Evolutionary conservation across 2,888 invertebrate species (phyloP), one percentile per base, ranked within the genome.

Genomic region (Troides aeacus): DNA sequence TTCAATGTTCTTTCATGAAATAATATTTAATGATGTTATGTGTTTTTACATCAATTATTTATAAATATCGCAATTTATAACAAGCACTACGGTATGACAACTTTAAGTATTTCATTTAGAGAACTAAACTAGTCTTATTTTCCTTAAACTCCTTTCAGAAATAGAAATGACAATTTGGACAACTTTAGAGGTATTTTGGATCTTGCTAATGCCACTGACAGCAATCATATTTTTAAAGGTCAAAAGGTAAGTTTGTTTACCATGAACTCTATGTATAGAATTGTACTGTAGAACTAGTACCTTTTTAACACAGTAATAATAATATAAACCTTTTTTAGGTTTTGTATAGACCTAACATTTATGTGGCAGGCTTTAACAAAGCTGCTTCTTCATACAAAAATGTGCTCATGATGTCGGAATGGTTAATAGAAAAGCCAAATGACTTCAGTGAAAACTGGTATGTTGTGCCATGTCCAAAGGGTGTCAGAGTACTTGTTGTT

Each of bases 381-480:
- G 78, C 81, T 2, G 77, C 83, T 39, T 72, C 74, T 0, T 74
- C 82, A 46, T 93, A 91, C 72, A 83, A 80, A 12, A 88, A 94
- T 82, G 93, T 94, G 75, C 87, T 99, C 10, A 99, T 99, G 97
- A 82, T 96, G 71, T 98, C 99, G 0, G 99, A 99, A 86, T 99
- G 99, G 99, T 91, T 99, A 83, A 91, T 96, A 1, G 97, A 99
- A 75, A 94, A 96, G 69, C 99, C 99, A 0, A 91, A 93, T 39
- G 95, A 97, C 82, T 93, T 97, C 66, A 82, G 92, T 71, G 91
- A 94, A 7, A 94, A 95, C 64, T 97, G 97, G 97, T 84, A 94
- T 30, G 90, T 96, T 66, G 94, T 96, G 63, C 94, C 97, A 0
- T 97, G 97, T 82, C 99, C 99, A 0, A 94, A 95, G 79, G 99